Conservation (phyloP, 2,888 invertebrate genomes). For the Drosophila dives region DNA sequence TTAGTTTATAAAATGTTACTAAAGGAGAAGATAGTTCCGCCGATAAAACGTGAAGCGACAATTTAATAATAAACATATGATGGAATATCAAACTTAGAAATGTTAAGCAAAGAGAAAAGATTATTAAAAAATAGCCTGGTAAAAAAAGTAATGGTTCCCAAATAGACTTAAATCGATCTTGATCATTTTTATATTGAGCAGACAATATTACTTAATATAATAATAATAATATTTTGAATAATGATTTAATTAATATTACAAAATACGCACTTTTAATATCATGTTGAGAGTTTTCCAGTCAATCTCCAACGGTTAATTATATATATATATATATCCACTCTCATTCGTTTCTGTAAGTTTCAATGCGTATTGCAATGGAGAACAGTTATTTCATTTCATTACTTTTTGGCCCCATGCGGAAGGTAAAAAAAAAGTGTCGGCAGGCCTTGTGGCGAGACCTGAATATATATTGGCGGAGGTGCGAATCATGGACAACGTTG, state of each 20-base stretch:
- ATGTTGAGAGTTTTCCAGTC: background rate
- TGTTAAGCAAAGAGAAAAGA: no score
- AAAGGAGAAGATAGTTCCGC: background rate
- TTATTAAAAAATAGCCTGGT: no score
- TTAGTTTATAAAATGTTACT: background rate
- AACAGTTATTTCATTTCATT: slow-evolving; percentile 22
- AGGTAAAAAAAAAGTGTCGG: slow-evolving; percentile 5
- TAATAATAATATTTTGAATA: background rate
- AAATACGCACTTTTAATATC: background rate
- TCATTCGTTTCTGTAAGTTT: background rate
- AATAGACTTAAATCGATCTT: no score
- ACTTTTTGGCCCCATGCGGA: slow-evolving; percentile 13
- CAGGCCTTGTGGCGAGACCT: slow-evolving; percentile 27
- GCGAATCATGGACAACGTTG: slow-evolving; percentile 25
- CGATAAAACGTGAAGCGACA: background rate
- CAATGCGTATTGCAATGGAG: background rate
- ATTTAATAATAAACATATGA: no score
- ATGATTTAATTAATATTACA: background rate
- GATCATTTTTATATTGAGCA: no score
- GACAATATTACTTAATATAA: no score
- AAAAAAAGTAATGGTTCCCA: no score
- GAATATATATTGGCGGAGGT: slow-evolving; percentile 66
- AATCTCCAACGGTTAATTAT: background rate
- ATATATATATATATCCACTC: background rate
- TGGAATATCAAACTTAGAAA: no score